Percentiles rank a stretch among this genome's conserved stretches.
Evolutionary conservation across 2,888 invertebrate genomes (phyloP).

Genomic region (Tenthredo scrophulariae): DNA sequence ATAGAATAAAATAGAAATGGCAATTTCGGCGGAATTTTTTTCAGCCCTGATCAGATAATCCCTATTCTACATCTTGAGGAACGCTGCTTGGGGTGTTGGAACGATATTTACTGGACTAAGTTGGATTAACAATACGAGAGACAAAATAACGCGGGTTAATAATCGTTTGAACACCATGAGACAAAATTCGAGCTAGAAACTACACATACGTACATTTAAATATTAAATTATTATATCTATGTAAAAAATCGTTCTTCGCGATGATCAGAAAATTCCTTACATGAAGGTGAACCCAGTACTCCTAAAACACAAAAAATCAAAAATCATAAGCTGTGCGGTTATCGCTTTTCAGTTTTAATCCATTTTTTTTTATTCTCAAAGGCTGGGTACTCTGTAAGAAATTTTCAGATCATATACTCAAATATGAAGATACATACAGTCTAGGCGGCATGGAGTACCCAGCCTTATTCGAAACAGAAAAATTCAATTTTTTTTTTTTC

Average conservation of each 20-base stretch:
- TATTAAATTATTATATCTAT: slow-evolving; percentile 18
- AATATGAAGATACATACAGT: slow-evolving; percentile 49
- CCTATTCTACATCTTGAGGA: background rate
- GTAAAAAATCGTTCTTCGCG: slow-evolving; percentile 27
- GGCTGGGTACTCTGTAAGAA: slow-evolving; percentile 75
- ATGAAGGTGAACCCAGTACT: slow-evolving; percentile 74
- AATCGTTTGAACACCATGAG: background rate
- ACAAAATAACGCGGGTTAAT: background rate
- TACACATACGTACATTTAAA: slow-evolving; percentile 20
- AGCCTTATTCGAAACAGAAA: slow-evolving; percentile 71
- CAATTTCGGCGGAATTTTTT: background rate
- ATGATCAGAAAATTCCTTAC: slow-evolving; percentile 71
- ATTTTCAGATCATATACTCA: slow-evolving; percentile 60
- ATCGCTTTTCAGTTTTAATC: background rate
- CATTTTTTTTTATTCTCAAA: slow-evolving; percentile 60
- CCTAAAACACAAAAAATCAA: slow-evolving; percentile 73
- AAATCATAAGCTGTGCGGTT: slow-evolving; percentile 51
- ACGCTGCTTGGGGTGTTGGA: background rate
- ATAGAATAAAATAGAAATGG: background rate
- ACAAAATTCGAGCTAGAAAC: background rate
- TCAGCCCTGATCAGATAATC: background rate
- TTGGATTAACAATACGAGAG: slow-evolving; percentile 1
- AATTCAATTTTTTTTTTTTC: background rate
- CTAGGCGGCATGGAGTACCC: slow-evolving; percentile 65
- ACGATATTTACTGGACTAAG: background rate